phyloP scores from a whole-genome alignment of 2,113 vertebrate species.

The Columbina picui region DNA sequence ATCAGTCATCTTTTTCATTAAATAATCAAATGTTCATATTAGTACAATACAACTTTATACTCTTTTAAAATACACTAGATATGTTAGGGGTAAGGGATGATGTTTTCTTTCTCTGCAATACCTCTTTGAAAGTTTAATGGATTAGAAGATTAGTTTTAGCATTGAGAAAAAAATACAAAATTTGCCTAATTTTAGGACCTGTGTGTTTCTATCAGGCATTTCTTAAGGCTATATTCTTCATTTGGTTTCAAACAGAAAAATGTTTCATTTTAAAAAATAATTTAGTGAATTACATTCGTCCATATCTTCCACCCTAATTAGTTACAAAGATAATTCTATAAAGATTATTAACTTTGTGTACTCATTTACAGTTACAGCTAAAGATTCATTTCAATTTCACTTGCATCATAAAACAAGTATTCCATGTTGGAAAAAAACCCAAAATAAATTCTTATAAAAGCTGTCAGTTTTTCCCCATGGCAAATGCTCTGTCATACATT shows the following conservation, averaged over 20 bases:
- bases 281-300: conserved; percentile 87
- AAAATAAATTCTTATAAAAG: conserved; percentile 78
- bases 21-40: conserved; percentile 83
- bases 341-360: conserved; percentile 79
- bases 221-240: conserved; percentile 84
- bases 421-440: conserved; percentile 68
- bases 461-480: conserved; percentile 77
- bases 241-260: conserved; percentile 84
- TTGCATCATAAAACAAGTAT: conserved; percentile 82
- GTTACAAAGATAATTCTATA: conserved; percentile 84
- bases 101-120: conserved; percentile 78
- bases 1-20: conserved; percentile 83
- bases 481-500: conserved; percentile 77
- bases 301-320: conserved; percentile 82
- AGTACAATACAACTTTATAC: conserved; percentile 84
- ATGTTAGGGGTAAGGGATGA: conserved; percentile 79
- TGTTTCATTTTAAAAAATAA: conserved; percentile 84
- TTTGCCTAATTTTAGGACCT: conserved; percentile 79
- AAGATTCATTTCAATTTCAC: conserved; percentile 78
- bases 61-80: conserved; percentile 84
- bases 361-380: conserved; percentile 85
- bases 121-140: conserved; percentile 79
- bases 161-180: conserved; percentile 77
- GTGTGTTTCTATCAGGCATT: conserved; percentile 78
- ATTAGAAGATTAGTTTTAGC: conserved; percentile 82